Base-by-base conservation (phyloP, 2,113 vertebrate species). In the Euleptes europaea region DNA sequence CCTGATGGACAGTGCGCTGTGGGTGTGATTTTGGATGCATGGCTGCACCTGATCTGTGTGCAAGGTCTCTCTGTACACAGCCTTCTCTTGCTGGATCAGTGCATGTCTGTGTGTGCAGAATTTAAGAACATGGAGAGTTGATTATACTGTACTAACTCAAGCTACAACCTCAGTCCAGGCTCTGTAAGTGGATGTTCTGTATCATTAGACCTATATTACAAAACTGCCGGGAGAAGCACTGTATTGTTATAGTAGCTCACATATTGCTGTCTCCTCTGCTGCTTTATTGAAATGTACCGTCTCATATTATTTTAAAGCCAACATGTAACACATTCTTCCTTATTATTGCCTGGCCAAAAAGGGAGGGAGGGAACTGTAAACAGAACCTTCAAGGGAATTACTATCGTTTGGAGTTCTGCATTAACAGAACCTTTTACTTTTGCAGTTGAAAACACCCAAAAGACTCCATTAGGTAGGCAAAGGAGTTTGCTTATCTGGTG, bases 241-340 rank as follows among this genome's bases (percentile, higher is more conserved):
- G 23, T 2, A 63, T 23, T 63, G 63, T 9, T 42, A 13, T 13
- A 17, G 80, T 88, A 60, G 33, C 26, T 84, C 65, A 51, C 31
- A 69, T 38, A 23, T 12, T 65, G 26, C 79, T 86, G 28, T 82
- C 66, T 57, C 17, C 49, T 38, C 6, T 21, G 23, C 67, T 35
- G 28, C 51, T 70, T 84, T 65, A 82, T 82, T 82, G 72, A 73
- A 73, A 77, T 81, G 33, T 33, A 81, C 63, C 49, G 47, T 49
- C 23, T 57, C 33, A 42, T 69, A 23, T 67, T 84, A 35, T 69
- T 76, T 79, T 83, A 69, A 49, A 84, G 26, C 21, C 49, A 49
- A 40, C 40, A 10, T 70, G 33, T 11, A 49, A 10, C 42, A 44
- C 31, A 10, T 79, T 84, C 23, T 51, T 63, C 38, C 54, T 88